Percentiles rank a stretch among this genome's conserved stretches.
Conservation (phyloP, 2,797 vertebrate genomes). For the Apodemus agrarius region DNA sequence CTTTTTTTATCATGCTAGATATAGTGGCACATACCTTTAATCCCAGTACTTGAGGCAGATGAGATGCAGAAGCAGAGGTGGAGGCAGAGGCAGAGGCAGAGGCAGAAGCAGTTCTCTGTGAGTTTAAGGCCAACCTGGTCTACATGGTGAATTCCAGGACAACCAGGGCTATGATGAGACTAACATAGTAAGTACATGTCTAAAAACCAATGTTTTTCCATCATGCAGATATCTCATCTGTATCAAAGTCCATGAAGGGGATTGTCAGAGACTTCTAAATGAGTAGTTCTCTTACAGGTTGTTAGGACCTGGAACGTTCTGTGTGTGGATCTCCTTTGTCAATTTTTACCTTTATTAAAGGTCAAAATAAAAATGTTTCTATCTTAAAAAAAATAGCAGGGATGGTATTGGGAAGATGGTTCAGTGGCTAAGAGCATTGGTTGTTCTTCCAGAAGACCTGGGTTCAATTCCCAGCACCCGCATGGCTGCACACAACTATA, state of each 20-base stretch:
- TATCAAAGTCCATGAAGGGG: neutral
- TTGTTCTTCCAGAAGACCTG: neutral
- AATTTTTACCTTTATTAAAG: neutral
- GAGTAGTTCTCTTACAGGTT: conserved; percentile 1
- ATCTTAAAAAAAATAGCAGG: neutral
- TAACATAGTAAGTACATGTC: neutral
- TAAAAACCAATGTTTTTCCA: too few relatives aligned
- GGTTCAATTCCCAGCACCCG: neutral
- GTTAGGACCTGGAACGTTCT: neutral
- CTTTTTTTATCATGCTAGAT: neutral
- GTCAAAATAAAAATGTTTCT: neutral
- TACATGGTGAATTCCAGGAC: neutral
- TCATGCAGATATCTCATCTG: neutral
- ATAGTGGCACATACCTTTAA: neutral
- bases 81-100: neutral
- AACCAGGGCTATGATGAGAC: neutral
- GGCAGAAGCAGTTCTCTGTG: neutral
- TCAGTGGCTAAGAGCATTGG: neutral
- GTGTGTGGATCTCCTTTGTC: neutral
- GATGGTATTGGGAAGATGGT: neutral
- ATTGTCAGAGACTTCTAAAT: neutral
- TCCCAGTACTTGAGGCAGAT: neutral
- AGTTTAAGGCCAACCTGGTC: neutral
- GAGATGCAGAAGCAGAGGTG: neutral
- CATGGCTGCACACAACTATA: neutral